Conservation (phyloP, 2,113 vertebrate genomes). For the Anhinga anhinga region DNA sequence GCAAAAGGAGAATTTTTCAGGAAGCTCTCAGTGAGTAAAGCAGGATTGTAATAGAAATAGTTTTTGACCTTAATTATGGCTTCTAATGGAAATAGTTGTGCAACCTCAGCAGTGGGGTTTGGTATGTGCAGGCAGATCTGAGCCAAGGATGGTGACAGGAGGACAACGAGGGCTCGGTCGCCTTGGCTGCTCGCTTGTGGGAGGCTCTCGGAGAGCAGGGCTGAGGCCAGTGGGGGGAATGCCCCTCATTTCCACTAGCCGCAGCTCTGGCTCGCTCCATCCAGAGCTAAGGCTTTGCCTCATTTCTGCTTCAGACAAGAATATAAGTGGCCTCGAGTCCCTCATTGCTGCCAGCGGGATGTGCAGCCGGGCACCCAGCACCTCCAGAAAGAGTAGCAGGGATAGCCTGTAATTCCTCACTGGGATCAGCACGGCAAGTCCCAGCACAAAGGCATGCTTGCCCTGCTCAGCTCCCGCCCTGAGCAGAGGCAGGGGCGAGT, state of each 20-base stretch:
- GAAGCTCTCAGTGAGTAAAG: conserved; percentile 18
- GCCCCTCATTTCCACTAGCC: neutral
- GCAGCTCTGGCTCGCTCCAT: accelerated
- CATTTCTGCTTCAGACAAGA: neutral
- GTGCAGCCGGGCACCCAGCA: neutral
- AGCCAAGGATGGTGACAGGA: neutral
- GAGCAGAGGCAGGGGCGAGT: neutral
- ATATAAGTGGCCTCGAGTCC: neutral
- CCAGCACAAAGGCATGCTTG: neutral
- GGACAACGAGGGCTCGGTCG: neutral
- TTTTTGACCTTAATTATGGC: conserved; percentile 67
- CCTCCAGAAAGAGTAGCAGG: accelerated
- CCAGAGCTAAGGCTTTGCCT: neutral
- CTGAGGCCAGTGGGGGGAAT: neutral
- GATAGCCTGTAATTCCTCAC: neutral
- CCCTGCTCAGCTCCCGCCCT: neutral
- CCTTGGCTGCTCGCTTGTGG: neutral
- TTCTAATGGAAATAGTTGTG: conserved; percentile 50
- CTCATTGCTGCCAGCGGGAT: neutral
- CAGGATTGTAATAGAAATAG: conserved; percentile 31
- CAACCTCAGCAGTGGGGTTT: conserved; percentile 33
- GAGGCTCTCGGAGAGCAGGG: neutral
- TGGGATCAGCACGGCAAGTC: neutral
- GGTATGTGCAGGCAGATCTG: neutral
- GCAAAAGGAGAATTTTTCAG: conserved; percentile 24